Conservation (phyloP, 2,797 vertebrate genomes). For the Erpetoichthys calabaricus region DNA sequence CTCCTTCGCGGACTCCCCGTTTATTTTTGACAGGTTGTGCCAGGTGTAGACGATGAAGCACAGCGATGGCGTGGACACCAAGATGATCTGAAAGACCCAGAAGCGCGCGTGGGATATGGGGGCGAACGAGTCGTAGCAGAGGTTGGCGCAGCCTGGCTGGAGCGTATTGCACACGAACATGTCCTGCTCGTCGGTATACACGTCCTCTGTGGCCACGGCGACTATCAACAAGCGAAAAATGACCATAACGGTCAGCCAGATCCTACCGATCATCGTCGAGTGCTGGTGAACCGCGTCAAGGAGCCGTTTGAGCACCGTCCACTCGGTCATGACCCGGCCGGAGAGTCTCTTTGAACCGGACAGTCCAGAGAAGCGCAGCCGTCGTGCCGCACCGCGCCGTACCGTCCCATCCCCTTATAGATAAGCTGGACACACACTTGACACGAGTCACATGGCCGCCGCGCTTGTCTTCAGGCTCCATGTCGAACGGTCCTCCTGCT, state of each 20-base stretch:
- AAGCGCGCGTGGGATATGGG: slow-evolving; percentile 89
- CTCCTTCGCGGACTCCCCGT: slow-evolving; percentile 27
- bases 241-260: slow-evolving; percentile 87
- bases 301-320: slow-evolving; percentile 87
- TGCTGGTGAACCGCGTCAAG: slow-evolving; percentile 94
- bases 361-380: slow-evolving; percentile 1
- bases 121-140: slow-evolving; percentile 85
- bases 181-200: slow-evolving; percentile 86
- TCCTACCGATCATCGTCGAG: slow-evolving; percentile 87
- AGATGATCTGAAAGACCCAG: slow-evolving; percentile 95
- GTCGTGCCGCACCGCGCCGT: slow-evolving; percentile 13
- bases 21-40: slow-evolving; percentile 74
- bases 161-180: slow-evolving; percentile 90
- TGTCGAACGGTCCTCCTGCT: slow-evolving; percentile 40
- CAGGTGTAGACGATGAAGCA: slow-evolving; percentile 87
- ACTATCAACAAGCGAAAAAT: slow-evolving; percentile 86
- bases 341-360: no score
- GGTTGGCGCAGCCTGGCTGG: slow-evolving; percentile 82
- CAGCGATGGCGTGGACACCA: slow-evolving; percentile 76
- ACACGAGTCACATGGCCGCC: slow-evolving; percentile 37
- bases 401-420: slow-evolving; percentile 19
- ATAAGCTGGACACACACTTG: slow-evolving; percentile 50
- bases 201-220: slow-evolving; percentile 82
- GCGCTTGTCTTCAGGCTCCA: slow-evolving; percentile 38
- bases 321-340: slow-evolving; percentile 55